Base-by-base conservation (phyloP, 2,888 invertebrate species). In the Morpho deidamia region DNA sequence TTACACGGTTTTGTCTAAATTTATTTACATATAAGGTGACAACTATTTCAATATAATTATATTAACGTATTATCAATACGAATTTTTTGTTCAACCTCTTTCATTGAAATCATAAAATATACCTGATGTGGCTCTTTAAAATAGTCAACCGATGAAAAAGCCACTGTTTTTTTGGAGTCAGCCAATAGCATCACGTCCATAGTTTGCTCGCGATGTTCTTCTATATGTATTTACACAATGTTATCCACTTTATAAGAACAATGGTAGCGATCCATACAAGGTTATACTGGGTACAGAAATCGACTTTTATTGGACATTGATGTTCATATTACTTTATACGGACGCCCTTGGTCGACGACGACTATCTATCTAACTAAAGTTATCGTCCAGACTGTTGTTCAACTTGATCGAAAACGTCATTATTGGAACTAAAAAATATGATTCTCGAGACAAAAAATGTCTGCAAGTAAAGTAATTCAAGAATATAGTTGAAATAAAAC, bases 201-300 rank as follows among this genome's bases (percentile, higher is more conserved):
- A 64, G 67, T 70, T 68, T 67, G 64, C 62, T 69, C 63, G 63
- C 59, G 53, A 64, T 61, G 62, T 58, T 62, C 58, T 54, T 59
- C 63, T 61, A 60, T 66, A 61, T 61, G 59, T 59, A 65, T 64
- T n/a, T 61, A 64, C 64, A 65, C 63, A 62, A 64, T 58, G 67
- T 68, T 70, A 69, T 66, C 63, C 61, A 61, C 48, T 47, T 48
- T 23, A 23, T 53, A 61, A 61, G 66, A 63, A 71, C 72, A 72
- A 71, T 71, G 64, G 65, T 58, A 54, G 39, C 48, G 44, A 44
- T 58, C 68, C 66, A 11, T 67, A 69, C 49, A 70, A 62, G 70
- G 70, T 59, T 50, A 55, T 56, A 63, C 61, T 59, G 64, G 61
- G 65, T 68, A 66, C 65, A 59, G 59, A 61, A 60, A 51, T 46